Conservation (phyloP, 2,888 invertebrate species). For the Pyrrhosoma nymphula region DNA sequence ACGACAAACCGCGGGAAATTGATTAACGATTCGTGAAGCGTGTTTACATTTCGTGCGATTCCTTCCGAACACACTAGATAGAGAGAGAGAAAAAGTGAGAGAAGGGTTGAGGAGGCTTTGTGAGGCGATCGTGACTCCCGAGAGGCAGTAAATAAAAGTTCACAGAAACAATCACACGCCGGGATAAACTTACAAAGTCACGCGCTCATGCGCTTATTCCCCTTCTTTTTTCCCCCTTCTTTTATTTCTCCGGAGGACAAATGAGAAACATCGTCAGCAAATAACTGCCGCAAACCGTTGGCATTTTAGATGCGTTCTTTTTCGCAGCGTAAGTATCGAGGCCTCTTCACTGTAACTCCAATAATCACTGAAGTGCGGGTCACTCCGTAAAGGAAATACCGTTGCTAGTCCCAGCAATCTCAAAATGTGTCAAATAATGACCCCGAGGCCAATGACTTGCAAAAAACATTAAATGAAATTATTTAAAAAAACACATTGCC, state of each 20-base stretch:
- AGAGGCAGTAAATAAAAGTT: not conserved
- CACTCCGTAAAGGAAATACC: no score
- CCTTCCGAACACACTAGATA: not conserved
- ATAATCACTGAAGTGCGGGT: no score
- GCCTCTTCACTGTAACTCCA: no score
- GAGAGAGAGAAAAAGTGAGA: not conserved
- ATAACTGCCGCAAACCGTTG: not conserved
- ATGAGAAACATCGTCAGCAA: not conserved
- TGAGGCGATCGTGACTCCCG: slow-evolving; percentile 16
- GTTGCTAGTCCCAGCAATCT: no score
- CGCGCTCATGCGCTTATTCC: not conserved
- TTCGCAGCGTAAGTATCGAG: no score
- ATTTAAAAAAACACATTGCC: no score
- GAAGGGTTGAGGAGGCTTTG: no score
- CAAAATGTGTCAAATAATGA: no score
- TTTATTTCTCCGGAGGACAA: not conserved
- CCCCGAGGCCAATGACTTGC: no score
- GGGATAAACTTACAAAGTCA: slow-evolving; percentile 37
- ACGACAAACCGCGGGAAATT: slow-evolving; percentile 41
- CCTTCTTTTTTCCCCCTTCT: no score
- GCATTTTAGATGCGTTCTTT: no score
- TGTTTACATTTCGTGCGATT: slow-evolving; percentile 61
- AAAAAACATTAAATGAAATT: no score
- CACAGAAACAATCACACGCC: slow-evolving; percentile 18
- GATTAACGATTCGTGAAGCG: slow-evolving; percentile 60